Evolutionary conservation across 2,113 vertebrate species (phyloP), one percentile per base, ranked within the genome.

Genomic region (Calyptommatus sinebrachiatus): DNA sequence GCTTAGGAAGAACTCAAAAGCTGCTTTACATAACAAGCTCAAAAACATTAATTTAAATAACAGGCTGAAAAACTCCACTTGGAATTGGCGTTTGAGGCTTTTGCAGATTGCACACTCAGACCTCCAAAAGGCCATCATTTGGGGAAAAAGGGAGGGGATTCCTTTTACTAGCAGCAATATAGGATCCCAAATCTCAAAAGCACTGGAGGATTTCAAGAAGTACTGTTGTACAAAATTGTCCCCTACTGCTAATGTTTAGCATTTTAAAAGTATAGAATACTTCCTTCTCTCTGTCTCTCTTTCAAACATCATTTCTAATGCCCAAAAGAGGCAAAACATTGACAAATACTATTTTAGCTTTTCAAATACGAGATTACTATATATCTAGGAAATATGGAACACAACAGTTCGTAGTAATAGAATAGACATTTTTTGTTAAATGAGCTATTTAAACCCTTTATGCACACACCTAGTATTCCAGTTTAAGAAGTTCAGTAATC

Each of bases 121-220:
- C 78, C 73, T 88, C 80, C 83, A 79, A 88, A 85, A 88, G 61
- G 86, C 84, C 46, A 69, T 79, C 83, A 89, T 90, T 69, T 84
- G 80, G 87, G 73, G 84, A 67, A 77, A 85, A 67, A 73, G 45
- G 72, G 10, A 5, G 22, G 11, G 72, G 72, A 87, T 85, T 88
- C 79, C 73, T 88, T 88, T 77, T 79, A 80, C 82, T 73, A 87
- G 77, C 78, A 79, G 35, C 83, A 89, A 84, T 87, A 73, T 76
- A 80, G 76, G 60, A 76, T 74, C 85, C 82, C 70, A 83, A 86
- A 53, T 85, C 85, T 85, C 89, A 81, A 84, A 89, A 88, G 86
- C 69, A 87, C 85, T 87, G 87, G 83, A 92, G 86, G 41, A 77
- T 88, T 91, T 90, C 88, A 92, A 91, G 85, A 85, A 87, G 79